Conservation (phyloP, 1,140 invertebrate species). For the Nebria ingens region DNA sequence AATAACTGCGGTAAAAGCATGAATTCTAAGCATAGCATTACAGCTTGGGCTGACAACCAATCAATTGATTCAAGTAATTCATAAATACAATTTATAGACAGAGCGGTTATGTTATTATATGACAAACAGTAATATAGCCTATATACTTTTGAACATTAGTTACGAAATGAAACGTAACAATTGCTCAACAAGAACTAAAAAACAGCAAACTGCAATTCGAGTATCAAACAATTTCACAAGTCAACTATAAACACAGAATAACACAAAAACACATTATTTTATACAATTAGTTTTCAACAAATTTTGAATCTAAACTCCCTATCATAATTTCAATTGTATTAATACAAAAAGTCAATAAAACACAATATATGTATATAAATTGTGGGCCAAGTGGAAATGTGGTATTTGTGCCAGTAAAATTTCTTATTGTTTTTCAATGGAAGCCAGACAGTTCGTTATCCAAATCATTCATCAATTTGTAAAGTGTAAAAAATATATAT, state of each 20-base stretch:
- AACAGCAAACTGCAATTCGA: not conserved
- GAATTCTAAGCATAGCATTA: conserved; percentile 4
- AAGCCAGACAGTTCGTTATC: conserved; percentile 1
- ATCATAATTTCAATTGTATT: too few species aligned
- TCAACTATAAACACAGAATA: not conserved
- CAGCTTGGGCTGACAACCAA: not conserved
- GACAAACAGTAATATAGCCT: too few species aligned
- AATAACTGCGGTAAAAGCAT: not conserved
- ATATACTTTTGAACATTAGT: not conserved
- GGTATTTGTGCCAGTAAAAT: not conserved
- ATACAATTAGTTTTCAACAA: not conserved
- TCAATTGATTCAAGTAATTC: not conserved
- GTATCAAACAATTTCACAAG: not conserved
- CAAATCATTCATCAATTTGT: not conserved
- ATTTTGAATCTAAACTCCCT: not conserved
- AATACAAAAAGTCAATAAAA: too few species aligned
- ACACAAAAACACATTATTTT: not conserved
- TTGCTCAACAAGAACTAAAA: too few species aligned
- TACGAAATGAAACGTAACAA: not conserved
- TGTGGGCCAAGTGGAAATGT: not conserved
- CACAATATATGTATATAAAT: too few species aligned
- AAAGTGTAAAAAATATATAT: conserved; percentile 10
- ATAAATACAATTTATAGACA: not conserved
- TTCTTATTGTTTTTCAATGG: conserved; percentile 1
- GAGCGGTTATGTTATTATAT: not conserved